Base-by-base conservation (phyloP, 2,888 invertebrate genomes). In the Netelia virgata region DNA sequence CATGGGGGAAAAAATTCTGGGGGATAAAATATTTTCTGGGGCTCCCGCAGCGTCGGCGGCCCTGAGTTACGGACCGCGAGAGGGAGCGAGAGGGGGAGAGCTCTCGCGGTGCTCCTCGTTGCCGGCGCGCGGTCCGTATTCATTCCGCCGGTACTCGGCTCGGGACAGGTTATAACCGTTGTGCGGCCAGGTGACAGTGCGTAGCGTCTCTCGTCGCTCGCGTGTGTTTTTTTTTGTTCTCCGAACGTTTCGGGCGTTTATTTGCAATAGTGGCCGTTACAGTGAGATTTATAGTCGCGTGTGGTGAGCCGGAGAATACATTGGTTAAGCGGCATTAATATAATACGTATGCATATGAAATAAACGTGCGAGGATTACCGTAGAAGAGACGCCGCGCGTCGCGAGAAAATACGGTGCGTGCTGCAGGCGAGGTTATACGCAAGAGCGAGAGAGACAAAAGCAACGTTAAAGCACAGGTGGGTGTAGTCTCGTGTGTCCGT, bases 381-480 rank as follows among this genome's bases (percentile, higher is more conserved):
- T n/a, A 5, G 9, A 57, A 5, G 57, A 57, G 10, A 57, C 16
- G 47, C 47, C 47, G 47, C 14, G 47, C 14, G 47, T 47, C 47
- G 14, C 11, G 10, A 18, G 20, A 18, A 57, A 57, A 18, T 16
- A 57, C 16, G 18, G 9, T 18, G 57, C 10, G 57, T 18, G 57
- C 18, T 18, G 57, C 14, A 53, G 53, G 14, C 57, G 57, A 47
- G 47, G 47, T 57, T 57, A 55, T 18, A 36, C 47, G 47, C 55
- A 55, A 55, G 16, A 55, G n/a, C 47, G 47, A 47, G 47, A 18
- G 43, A 18, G 53, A 63, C 16, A n/a, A 20, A 68, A 59, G 50
- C n/a, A 70, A 18, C 16, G 57, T 47, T 14, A 14, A 87, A 82
- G 86, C 90, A 85, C 90, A 92, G 92, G 92, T 92, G 91, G 91